A percentile compares a stretch with the other conserved stretches of the same genome.
These are phyloP conservation scores for Coelinius sp. DNA, from an alignment of 2,888 invertebrate genomes.

Conservation along the genomic window DNA sequence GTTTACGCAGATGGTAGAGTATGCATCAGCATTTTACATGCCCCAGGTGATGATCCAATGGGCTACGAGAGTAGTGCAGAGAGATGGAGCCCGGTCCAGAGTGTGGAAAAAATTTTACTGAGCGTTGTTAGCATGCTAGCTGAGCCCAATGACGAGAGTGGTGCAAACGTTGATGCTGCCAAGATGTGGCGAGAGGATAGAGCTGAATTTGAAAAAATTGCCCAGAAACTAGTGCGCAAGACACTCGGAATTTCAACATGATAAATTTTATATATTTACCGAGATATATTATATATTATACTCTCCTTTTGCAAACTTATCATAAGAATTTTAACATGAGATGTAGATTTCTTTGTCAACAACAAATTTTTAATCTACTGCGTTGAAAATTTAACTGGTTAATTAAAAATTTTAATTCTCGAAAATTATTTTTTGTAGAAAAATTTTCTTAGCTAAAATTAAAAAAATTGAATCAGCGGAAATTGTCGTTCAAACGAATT, in stretches of 20 bases:
- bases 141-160: slow-evolving; percentile 99
- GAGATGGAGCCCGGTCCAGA: slow-evolving; percentile 99
- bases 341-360: slow-evolving; percentile 1
- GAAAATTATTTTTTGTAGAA: background rate
- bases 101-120: slow-evolving; percentile 97
- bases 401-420: background rate
- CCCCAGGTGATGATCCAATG: slow-evolving; percentile 99
- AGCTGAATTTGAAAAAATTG: slow-evolving; percentile 92
- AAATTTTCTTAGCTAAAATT: too few species aligned
- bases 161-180: slow-evolving; percentile 99
- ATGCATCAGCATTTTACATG: slow-evolving; percentile 98
- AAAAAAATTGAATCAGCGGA: too few species aligned
- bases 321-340: background rate
- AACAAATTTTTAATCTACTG: slow-evolving; percentile 27
- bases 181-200: slow-evolving; percentile 99
- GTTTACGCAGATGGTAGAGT: slow-evolving; percentile 98
- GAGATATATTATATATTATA: slow-evolving; percentile 18
- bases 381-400: slow-evolving; percentile 27
- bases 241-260: slow-evolving; percentile 83
- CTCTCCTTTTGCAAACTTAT: background rate
- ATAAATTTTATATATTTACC: slow-evolving; percentile 37
- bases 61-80: slow-evolving; percentile 99
- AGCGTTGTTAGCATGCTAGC: slow-evolving; percentile 99
- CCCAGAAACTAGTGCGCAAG: slow-evolving; percentile 91
- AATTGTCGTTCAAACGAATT: too few species aligned